Evolutionary conservation across 2,888 invertebrate species (phyloP), one percentile per base, ranked within the genome.

Genomic region (Agrochola lota): DNA sequence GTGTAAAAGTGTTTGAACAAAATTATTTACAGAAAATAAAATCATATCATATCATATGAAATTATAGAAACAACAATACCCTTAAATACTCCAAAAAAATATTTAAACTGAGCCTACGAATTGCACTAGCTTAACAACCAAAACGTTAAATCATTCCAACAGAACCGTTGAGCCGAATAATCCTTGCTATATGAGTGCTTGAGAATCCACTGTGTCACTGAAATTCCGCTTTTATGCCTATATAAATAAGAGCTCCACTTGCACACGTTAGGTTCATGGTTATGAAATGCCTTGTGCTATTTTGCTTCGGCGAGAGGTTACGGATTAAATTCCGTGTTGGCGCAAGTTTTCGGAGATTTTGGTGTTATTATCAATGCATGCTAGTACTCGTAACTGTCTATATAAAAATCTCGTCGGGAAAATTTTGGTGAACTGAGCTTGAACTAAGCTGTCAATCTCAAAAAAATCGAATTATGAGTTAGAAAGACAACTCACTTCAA

Each of bases 231-330:
- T 83, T 78, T 92, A 90, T 81, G 55, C 1, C 26, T 62, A 80
- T 81, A 67, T 74, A 40, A 60, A 88, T 90, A 91, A 85, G 86
- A 84, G 74, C 81, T 75, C 3, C n/a, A 26, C 71, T 80, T 73
- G 71, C 46, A 60, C 66, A 86, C 73, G 89, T 78, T 85, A 87
- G 90, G 90, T 91, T 90, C 87, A 90, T 89, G 91, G 91, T 91
- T 93, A 92, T 92, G 92, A 92, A 92, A 92, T 91, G 91, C 89
- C 90, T 89, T 89, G 88, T 87, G 89, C 91, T 92, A 91, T 92
- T 92, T 92, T 90, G 92, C 91, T 91, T 91, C 89, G 81, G 91
- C 87, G 85, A 84, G 90, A 89, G 89, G 89, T 88, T 87, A 86
- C 85, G 92, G 93, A 93, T 94, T 93, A 93, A 92, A 92, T 90